Evolutionary conservation across 2,888 invertebrate genomes (phyloP).

Genomic region (Pharmacophagus antenor): DNA sequence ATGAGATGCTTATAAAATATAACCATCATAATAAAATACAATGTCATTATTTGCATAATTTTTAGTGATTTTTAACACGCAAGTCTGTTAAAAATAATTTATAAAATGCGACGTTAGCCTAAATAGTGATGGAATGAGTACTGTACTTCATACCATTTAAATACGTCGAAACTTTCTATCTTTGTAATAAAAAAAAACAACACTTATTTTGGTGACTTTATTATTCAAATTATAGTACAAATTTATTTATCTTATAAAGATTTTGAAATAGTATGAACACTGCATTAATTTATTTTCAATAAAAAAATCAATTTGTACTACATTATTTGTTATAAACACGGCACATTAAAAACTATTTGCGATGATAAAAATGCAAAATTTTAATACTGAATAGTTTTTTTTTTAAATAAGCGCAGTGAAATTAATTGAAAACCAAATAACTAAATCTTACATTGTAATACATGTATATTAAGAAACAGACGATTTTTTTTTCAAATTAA

Average conservation of each 20-base stretch:
- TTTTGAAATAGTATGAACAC: too few species aligned
- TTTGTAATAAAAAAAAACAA: neutral
- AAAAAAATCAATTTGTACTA: too few species aligned
- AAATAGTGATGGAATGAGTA: slow-evolving; percentile 1
- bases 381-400: too few species aligned
- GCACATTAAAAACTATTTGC: too few species aligned
- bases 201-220: too few species aligned
- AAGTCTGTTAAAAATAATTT: slow-evolving; percentile 10
- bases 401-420: too few species aligned
- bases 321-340: too few species aligned
- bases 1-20: slow-evolving; percentile 21
- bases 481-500: slow-evolving; percentile 32
- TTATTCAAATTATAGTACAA: too few species aligned
- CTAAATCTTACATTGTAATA: slow-evolving; percentile 25
- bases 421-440: neutral
- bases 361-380: too few species aligned
- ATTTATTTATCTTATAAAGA: too few species aligned
- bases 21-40: slow-evolving; percentile 17
- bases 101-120: slow-evolving; percentile 13
- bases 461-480: slow-evolving; percentile 19
- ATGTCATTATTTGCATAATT: slow-evolving; percentile 28
- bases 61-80: slow-evolving; percentile 13
- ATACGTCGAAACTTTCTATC: neutral
- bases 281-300: too few species aligned
- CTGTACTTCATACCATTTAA: neutral